These are phyloP conservation scores for Nyctibius bracteatus DNA, from an alignment of 2,113 vertebrate species.

Conservation along the genomic window DNA sequence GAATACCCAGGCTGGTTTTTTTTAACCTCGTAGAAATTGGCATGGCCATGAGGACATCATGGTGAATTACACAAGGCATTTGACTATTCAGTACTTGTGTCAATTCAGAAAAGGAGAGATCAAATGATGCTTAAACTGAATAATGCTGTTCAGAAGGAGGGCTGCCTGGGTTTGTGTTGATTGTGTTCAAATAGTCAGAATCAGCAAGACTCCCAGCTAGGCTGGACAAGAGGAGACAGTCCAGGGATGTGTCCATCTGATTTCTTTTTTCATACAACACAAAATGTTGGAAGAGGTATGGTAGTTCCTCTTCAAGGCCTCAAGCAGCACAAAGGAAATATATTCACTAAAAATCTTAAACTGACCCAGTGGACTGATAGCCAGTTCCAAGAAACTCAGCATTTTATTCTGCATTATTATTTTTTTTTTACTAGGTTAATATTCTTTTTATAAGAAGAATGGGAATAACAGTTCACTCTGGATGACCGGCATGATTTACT, in stretches of 20 bases:
- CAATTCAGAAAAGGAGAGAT: not conserved
- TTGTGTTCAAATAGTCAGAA: not conserved
- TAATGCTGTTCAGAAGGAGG: not conserved
- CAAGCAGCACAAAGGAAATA: not conserved
- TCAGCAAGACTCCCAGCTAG: not conserved
- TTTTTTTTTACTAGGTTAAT: not conserved
- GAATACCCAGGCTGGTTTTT: not conserved
- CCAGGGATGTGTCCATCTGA: not conserved
- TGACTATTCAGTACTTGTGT: not conserved
- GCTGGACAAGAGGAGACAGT: not conserved
- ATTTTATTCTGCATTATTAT: not conserved
- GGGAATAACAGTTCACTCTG: conserved; percentile 34
- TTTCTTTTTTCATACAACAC: not conserved
- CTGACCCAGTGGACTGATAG: not conserved
- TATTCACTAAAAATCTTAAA: not conserved
- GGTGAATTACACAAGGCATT: not conserved
- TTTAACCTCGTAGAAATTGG: not conserved
- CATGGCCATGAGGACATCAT: not conserved
- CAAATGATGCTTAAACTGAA: not conserved
- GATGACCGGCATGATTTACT: not conserved
- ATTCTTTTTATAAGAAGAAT: conserved; percentile 50
- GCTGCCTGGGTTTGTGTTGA: not conserved
- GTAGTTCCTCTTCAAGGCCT: conserved; percentile 16
- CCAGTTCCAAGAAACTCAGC: conserved; percentile 27
- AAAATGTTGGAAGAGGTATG: not conserved